Evolutionary conservation across 2,797 vertebrate genomes (phyloP), one percentile per base, ranked within the genome.

Genomic region (Argyrosomus regius): DNA sequence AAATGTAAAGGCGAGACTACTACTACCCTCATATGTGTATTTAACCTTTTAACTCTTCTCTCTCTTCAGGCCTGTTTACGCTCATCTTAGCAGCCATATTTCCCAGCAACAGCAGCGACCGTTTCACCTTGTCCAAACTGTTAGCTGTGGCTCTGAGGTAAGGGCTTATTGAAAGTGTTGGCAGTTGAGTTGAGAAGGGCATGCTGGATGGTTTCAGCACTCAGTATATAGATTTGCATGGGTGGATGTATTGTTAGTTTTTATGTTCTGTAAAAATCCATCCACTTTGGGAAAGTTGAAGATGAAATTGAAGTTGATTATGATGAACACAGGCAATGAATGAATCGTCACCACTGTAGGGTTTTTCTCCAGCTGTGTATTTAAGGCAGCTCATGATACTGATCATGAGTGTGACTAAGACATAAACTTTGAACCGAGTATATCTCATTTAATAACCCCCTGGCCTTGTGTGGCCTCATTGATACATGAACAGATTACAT

Each of bases 71-170:
- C 50, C 95, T 99, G 76, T 99, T 99, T 81, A 99, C 98, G 0
- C 94, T 99, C 90, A 97, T 99, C 85, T 87, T 99, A 81, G 96
- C 98, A n/a, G 96, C 96, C 78, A 96, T 99, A 84, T 99, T 99
- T 93, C 98, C 98, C 79, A 99, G 98, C 91, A 99, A 97, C 95
- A 99, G 98, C 92, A 98, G 96, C 53, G 98, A 99, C 86, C 96
- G 98, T 1, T 99, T 99, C 93, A 99, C 98, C 7, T 90, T 99
- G 87, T 99, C 98, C 90, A 99, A 99, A 85, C 93, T 99, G 39
- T 77, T 99, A 76, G 97, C 97, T 31, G 98, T 99, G 83, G 93
- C 96, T 90, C 95, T 99, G 88, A 98, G 98, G 98, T 99, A 94
- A 94, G 93, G 16, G 18, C 10, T 53, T 6, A 59, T 5, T 49